Base-by-base conservation (phyloP, 1,140 invertebrate genomes). In the Bombus picipes region DNA sequence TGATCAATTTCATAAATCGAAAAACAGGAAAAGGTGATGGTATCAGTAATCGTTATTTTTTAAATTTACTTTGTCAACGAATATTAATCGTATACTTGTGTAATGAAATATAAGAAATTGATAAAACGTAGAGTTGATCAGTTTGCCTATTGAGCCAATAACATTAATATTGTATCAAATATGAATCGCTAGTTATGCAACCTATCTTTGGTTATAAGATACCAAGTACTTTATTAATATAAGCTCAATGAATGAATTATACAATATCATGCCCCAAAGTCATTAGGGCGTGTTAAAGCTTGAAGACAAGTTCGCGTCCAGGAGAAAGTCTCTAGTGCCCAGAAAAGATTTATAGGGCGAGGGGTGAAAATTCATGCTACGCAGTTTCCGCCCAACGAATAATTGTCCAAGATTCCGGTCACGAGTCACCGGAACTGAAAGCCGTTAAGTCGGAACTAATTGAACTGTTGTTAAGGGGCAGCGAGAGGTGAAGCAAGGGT, bases 361-460 rank as follows among this genome's bases (percentile, higher is more conserved):
- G 80, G 75, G 59, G 62, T 66, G 59, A 87, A 89, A 89, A 88
- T 88, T 83, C 81, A 22, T 72, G 37, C 43, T 77, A 68, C 70
- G 75, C 81, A 73, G 75, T 85, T 87, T 77, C 62, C 77, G 79
- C 34, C 34, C 72, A 83, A 86, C 76, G 79, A 90, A 91, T 90
- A 91, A 91, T 90, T 90, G 87, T 92, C 89, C 73, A 77, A 88
- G 81, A 91, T 92, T 92, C 91, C 80, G 80, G 87, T 92, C 91
- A 92, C 92, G 91, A 92, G 90, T 90, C 90, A 81, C 80, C 80
- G 89, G 83, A 92, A 92, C 92, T 92, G 79, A 86, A 74, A 92
- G 89, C 91, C 89, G 90, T 91, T 92, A 92, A 90, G 89, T 86
- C 84, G 83, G 78, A 89, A 91, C 86, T 91, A 91, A 91, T 91